Percentiles rank a stretch among this genome's conserved stretches.
Evolutionary conservation across 2,797 vertebrate genomes (phyloP).

Genomic region (Spea hammondii): DNA sequence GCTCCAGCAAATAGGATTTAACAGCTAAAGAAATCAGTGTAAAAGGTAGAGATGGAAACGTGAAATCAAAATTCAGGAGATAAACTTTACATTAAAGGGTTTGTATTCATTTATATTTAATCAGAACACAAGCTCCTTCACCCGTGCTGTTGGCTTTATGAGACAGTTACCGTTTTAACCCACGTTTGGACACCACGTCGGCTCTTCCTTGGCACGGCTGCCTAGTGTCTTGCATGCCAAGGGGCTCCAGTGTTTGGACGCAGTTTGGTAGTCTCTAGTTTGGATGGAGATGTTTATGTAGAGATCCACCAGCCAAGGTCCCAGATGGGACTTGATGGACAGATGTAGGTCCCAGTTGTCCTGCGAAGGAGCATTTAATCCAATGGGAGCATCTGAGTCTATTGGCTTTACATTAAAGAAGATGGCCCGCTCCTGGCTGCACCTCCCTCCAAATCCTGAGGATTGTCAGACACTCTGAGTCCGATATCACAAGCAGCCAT

Average conservation of each 20-base stretch:
- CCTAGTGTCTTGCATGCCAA: background rate
- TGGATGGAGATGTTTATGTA: constrained; percentile 7
- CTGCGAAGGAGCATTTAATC: constrained; percentile 34
- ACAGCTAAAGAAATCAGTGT: background rate
- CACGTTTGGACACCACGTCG: background rate
- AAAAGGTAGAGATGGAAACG: background rate
- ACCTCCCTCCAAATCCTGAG: background rate
- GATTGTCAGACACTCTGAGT: background rate
- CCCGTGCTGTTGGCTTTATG: background rate
- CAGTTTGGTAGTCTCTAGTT: constrained; percentile 19
- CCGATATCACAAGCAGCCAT: background rate
- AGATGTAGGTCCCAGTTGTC: constrained; percentile 35
- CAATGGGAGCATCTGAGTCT: constrained; percentile 41
- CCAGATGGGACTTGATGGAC: constrained; percentile 37
- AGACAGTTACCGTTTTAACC: background rate
- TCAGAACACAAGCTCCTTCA: too few relatives aligned
- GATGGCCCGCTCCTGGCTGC: constrained; percentile 32
- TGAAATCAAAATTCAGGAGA: background rate
- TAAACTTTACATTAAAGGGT: too few relatives aligned
- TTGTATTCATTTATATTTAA: too few relatives aligned
- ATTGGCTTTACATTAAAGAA: background rate
- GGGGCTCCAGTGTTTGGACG: constrained; percentile 8
- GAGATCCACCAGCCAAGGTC: background rate
- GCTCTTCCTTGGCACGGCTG: constrained; percentile 1
- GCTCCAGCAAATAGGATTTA: background rate